These are phyloP conservation scores for Loris lydekkerianus DNA, from an alignment of 2,797 vertebrate genomes.

Conservation along the genomic window DNA sequence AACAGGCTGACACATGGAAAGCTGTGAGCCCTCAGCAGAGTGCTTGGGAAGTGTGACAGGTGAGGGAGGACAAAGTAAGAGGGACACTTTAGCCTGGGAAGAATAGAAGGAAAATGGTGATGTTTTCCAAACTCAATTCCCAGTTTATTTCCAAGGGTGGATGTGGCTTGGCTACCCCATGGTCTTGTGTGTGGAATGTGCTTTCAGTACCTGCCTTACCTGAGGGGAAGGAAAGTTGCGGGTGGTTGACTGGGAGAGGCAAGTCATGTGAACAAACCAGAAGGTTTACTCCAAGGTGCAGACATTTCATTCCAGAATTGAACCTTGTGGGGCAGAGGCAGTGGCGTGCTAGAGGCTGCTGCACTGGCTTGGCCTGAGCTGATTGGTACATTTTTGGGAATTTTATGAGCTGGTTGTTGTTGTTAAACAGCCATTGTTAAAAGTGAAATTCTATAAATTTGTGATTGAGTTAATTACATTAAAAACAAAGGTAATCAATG, in stretches of 20 bases:
- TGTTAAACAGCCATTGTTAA: neutral
- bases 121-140: neutral
- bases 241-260: neutral
- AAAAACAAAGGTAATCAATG: neutral
- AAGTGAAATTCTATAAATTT: neutral
- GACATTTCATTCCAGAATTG: neutral
- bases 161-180: rapidly evolving
- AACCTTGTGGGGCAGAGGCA: rapidly evolving
- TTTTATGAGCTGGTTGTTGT: neutral
- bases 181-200: neutral
- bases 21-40: neutral
- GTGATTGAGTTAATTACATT: neutral
- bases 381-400: neutral
- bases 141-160: neutral
- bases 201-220: neutral
- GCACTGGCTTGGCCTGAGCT: neutral
- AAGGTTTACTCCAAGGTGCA: neutral
- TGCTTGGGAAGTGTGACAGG: neutral
- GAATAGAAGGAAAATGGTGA: neutral
- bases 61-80: neutral
- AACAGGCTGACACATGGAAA: too few species aligned
- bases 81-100: neutral
- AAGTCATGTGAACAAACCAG: too few species aligned
- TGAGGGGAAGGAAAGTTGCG: too few species aligned
- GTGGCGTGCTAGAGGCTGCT: neutral